Percentiles rank a stretch among this genome's conserved stretches.
phyloP scores from a whole-genome alignment of 2,113 vertebrate genomes.

The Accipiter cooperii region DNA sequence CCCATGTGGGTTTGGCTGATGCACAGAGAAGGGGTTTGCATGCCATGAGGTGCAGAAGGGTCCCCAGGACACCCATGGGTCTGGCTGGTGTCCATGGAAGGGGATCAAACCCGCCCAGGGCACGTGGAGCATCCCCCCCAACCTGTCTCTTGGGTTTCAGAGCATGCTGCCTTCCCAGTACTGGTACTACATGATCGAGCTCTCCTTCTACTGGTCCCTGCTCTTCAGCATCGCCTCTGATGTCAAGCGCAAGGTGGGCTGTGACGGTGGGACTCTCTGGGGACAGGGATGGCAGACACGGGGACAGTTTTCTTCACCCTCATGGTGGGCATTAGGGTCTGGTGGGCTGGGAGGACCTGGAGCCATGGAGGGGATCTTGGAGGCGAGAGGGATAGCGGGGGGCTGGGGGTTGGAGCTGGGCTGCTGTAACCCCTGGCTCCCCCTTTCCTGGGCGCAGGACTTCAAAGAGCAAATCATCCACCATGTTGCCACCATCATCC shows the following conservation, averaged over 20 bases:
- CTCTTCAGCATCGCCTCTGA: conserved; percentile 93
- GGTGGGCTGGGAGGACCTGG: not conserved
- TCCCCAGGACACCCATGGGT: not conserved
- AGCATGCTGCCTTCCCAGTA: conserved; percentile 86
- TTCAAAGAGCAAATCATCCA: conserved; percentile 95
- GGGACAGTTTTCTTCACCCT: not conserved
- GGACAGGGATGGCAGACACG: fast-evolving
- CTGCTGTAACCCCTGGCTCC: not conserved
- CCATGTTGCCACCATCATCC: conserved; percentile 90
- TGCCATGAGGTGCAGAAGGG: not conserved
- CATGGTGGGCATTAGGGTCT: fast-evolving
- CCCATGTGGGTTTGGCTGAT: fast-evolving
- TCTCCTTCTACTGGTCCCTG: conserved; percentile 90
- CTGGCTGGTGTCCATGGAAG: not conserved
- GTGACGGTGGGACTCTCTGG: fast-evolving
- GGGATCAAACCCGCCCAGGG: not conserved
- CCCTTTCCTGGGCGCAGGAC: conserved; percentile 70
- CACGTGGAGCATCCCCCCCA: fast-evolving
- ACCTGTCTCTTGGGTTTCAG: conserved; percentile 8
- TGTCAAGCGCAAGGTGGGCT: conserved; percentile 89
- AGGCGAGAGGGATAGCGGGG: fast-evolving
- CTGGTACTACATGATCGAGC: conserved; percentile 95
- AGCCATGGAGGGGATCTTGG: not conserved
- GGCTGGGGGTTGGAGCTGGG: fast-evolving
- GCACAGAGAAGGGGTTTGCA: not conserved